Base-by-base conservation (phyloP, 2,888 invertebrate genomes). In the Volucella bombylans region DNA sequence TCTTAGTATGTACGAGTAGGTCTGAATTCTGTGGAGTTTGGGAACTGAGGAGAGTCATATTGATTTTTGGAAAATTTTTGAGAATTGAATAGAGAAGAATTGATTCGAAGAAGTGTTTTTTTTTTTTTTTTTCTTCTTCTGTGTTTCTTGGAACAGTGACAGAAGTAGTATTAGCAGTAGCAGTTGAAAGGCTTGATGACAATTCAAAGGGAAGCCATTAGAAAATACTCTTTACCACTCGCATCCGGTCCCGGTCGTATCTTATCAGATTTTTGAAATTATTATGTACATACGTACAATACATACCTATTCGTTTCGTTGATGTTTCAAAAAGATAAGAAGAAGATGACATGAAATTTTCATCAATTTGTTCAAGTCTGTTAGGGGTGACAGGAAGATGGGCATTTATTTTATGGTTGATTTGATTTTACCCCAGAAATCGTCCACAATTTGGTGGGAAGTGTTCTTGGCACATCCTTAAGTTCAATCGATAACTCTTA, bases 41-140 rank as follows among this genome's bases (percentile, higher is more conserved):
- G 50, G 57, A 18, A 57, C 49, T 23, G 18, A 59, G 14, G 68
- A 15, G 57, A 14, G 41, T 73, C 43, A 72, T 79, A 82, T 82
- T 73, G 82, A 82, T 82, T 82, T 78, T 82, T n/a, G 31, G 43
- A 64, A 69, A 67, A 72, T 52, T 39, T 49, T 55, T 68, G 14
- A 15, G n/a, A 45, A 61, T 4, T 15, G 39, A 49, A 69, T 18
- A 54, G 10, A 67, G 11, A 41, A 45, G 4, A 38, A 71, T 73
- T 43, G 54, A 39, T 55, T 67, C n/a, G 23, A n/a, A 54, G 31
- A 31, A 31, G 6, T 31, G 31, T 1, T 31, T n/a, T 3, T 49
- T 64, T 38, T 11, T 4, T 23, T 23, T 23, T 31, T 31, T n/a
- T n/a, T n/a, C n/a, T 31, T 31, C 4, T 31, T 31, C 1, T 6